These are phyloP conservation scores for Halcyon badia DNA, from an alignment of 2,797 vertebrate genomes.

Conservation along the genomic window DNA sequence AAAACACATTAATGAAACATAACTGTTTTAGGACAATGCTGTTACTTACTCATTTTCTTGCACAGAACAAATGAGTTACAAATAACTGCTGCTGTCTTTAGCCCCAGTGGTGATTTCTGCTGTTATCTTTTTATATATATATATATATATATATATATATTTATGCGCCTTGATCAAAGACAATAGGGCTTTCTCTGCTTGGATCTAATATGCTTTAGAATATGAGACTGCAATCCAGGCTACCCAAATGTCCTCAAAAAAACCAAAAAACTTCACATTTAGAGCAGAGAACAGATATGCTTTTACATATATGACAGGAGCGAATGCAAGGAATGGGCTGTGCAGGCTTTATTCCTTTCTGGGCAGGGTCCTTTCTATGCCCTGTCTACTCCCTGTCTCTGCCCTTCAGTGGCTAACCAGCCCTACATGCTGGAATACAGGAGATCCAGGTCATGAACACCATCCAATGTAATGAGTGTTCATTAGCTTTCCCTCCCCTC, in stretches of 20 bases:
- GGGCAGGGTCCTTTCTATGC: neutral
- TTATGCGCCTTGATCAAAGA: neutral
- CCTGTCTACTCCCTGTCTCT: neutral
- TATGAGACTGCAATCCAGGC: neutral
- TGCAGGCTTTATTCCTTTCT: fast-evolving
- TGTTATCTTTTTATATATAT: too few relatives aligned
- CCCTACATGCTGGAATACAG: fast-evolving
- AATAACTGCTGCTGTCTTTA: neutral
- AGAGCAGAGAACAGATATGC: fast-evolving
- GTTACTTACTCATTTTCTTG: conserved; percentile 37
- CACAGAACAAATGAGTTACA: neutral
- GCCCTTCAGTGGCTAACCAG: neutral
- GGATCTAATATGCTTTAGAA: neutral
- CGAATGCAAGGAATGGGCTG: too few relatives aligned
- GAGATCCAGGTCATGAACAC: fast-evolving
- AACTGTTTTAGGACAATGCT: neutral
- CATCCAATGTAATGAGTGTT: fast-evolving
- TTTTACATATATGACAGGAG: fast-evolving
- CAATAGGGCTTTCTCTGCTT: neutral
- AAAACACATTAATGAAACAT: neutral
- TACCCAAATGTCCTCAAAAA: fast-evolving
- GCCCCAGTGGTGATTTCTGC: neutral
- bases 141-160: too few relatives aligned
- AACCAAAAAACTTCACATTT: fast-evolving
- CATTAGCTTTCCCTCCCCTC: neutral